These are phyloP conservation scores for Thereva unica DNA, from an alignment of 2,888 invertebrate genomes.

Conservation along the genomic window DNA sequence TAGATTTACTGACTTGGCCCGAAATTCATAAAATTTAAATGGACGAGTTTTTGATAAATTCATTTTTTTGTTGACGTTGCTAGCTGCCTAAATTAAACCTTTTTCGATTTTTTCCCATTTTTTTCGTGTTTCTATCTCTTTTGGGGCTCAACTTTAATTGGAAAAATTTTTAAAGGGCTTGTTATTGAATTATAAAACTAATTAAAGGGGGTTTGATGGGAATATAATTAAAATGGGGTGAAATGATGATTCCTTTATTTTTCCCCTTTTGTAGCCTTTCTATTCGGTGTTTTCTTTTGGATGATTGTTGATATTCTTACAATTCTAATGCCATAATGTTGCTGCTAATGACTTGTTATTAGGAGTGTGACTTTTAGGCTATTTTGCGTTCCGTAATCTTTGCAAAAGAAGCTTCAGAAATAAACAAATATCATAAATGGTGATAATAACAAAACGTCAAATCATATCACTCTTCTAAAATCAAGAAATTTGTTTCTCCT, in stretches of 20 bases:
- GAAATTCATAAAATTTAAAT: constrained; percentile 33
- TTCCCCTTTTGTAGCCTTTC: background rate
- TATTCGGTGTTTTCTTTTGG: constrained; percentile 19
- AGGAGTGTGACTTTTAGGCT: no score
- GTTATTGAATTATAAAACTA: constrained; percentile 42
- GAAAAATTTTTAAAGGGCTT: constrained; percentile 41
- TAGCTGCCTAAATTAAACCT: constrained; percentile 23
- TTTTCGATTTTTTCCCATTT: constrained; percentile 33
- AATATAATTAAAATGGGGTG: constrained; percentile 5
- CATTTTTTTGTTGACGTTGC: constrained; percentile 18
- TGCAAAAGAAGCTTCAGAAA: no score
- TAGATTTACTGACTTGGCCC: constrained; percentile 28
- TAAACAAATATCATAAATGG: no score
- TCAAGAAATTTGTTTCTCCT: no score
- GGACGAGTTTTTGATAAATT: constrained; percentile 32
- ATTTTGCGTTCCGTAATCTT: no score
- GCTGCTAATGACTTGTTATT: no score
- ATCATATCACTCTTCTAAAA: no score
- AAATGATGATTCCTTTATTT: background rate
- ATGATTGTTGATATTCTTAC: no score
- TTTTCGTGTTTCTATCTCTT: constrained; percentile 11
- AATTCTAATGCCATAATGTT: no score
- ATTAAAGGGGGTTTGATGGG: constrained; percentile 39
- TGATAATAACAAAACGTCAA: no score
- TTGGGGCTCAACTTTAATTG: constrained; percentile 40